phyloP scores from a whole-genome alignment of 2,113 vertebrate genomes.

The Saguinus imperator region DNA sequence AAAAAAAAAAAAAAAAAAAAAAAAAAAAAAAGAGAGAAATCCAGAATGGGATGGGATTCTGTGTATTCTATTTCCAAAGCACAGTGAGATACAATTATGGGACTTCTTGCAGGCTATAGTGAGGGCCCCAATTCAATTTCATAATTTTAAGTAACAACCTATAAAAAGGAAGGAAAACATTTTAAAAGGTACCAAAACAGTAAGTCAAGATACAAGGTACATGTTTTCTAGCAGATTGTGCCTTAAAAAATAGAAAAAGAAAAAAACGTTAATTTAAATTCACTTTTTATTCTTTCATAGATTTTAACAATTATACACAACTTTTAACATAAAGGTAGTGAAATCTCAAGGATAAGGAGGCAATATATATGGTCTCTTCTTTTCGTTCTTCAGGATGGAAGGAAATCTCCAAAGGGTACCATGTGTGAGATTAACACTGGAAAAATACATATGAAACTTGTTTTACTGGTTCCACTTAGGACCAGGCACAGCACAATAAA shows the following conservation, averaged over 20 bases:
- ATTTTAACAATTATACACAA: slow-evolving; percentile 83
- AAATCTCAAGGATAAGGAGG: slow-evolving; percentile 80
- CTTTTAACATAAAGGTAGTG: slow-evolving; percentile 82
- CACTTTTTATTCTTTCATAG: slow-evolving; percentile 84
- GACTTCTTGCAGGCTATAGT: background rate
- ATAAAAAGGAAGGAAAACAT: background rate
- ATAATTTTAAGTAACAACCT: background rate
- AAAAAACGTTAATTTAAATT: slow-evolving; percentile 81
- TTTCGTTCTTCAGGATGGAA: slow-evolving; percentile 73
- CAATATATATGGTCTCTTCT: slow-evolving; percentile 73
- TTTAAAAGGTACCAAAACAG: background rate
- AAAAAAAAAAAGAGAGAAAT: too few relatives aligned
- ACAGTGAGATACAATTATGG: background rate
- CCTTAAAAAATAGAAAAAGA: background rate
- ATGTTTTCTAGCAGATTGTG: slow-evolving; percentile 21
- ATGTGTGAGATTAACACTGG: slow-evolving; percentile 84
- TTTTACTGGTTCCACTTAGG: slow-evolving; percentile 83
- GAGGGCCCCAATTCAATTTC: background rate
- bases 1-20: too few relatives aligned
- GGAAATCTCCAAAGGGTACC: slow-evolving; percentile 77
- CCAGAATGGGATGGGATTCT: background rate
- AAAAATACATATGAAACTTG: slow-evolving; percentile 85
- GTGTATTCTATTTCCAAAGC: background rate
- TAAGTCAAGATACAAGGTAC: background rate
- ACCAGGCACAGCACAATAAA: slow-evolving; percentile 87